phyloP scores from a whole-genome alignment of 2,797 vertebrate genomes.

The Pseudochirops cupreus region DNA sequence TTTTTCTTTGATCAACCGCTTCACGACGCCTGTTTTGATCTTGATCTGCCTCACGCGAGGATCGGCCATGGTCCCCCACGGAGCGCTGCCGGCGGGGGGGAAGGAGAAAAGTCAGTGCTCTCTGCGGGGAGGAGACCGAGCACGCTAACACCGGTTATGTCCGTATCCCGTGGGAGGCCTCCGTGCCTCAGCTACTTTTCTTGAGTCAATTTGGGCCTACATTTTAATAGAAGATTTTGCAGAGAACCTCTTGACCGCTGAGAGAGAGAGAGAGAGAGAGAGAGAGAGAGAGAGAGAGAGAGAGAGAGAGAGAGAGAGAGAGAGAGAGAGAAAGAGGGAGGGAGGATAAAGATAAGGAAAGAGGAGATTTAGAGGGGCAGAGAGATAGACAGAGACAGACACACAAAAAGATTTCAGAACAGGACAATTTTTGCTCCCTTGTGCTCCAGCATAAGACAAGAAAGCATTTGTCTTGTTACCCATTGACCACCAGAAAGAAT shows the following conservation, averaged over 20 bases:
- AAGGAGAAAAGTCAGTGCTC: background rate
- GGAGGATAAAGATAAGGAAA: no score
- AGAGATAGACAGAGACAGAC: background rate
- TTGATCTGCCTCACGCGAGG: conserved; percentile 94
- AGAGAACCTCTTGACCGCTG: background rate
- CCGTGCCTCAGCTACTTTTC: background rate
- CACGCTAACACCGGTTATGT: background rate
- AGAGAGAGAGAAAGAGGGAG: background rate
- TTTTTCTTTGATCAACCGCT: conserved; percentile 94
- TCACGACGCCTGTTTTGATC: conserved; percentile 96
- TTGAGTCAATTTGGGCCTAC: background rate
- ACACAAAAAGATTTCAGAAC: background rate
- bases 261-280: no score
- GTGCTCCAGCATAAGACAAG: background rate
- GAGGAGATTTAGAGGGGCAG: no score
- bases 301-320: background rate
- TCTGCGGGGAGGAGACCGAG: accelerated
- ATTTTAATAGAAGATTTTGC: background rate
- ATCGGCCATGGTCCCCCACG: conserved; percentile 89
- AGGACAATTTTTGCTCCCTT: background rate
- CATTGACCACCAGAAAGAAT: background rate
- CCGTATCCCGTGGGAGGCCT: background rate
- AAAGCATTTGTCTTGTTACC: background rate
- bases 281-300: background rate
- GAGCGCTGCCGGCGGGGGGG: background rate